Base-by-base conservation (phyloP, 2,888 invertebrate species). In the Tolmerus cingulatus region DNA sequence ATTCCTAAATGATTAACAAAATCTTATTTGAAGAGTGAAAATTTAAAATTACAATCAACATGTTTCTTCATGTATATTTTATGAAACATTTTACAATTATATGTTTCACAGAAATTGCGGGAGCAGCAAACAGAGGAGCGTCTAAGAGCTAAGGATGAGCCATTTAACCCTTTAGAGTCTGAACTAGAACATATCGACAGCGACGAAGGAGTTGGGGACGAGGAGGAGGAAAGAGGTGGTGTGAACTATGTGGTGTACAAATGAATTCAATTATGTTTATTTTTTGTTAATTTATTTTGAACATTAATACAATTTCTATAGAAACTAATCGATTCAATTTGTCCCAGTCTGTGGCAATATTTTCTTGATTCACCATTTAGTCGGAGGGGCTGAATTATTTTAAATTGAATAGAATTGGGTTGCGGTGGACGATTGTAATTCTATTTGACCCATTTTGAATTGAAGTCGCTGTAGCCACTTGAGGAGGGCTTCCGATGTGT, bases 381-480 rank as follows among this genome's bases (percentile, higher is more conserved):
- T 43, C 43, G 43, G 34, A 43, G 9, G 12, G 43, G 3, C 12
- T 43, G 12, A n/a, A 2, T 16, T 1, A 9, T n/a, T 90, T 92
- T 94, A 96, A 90, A 96, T 94, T 46, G 95, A 95, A 92, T 97
- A 98, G 93, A 98, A 97, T 91, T 97, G 97, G 8, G 97, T 97
- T n/a, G 97, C 97, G 85, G 97, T 96, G 0, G 97, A 97, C 1
- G 97, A 97, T 92, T 98, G 98, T 89, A 97, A 93, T 93, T 99
- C 99, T 86, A 98, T 96, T 93, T 99, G 99, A 5, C 98, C 98
- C 96, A 99, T 98, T 94, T 99, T 99, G 92, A 99, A 98, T 92
- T 99, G 97, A 88, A 99, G 94, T 82, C 98, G 94, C 92, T 98
- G 97, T 87, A 99, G 94, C 96, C 98, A 98, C 89, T 97, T 96